Evolutionary conservation across 2,888 invertebrate genomes (phyloP).

Genomic region (Sinodicranocentrus sp.): DNA sequence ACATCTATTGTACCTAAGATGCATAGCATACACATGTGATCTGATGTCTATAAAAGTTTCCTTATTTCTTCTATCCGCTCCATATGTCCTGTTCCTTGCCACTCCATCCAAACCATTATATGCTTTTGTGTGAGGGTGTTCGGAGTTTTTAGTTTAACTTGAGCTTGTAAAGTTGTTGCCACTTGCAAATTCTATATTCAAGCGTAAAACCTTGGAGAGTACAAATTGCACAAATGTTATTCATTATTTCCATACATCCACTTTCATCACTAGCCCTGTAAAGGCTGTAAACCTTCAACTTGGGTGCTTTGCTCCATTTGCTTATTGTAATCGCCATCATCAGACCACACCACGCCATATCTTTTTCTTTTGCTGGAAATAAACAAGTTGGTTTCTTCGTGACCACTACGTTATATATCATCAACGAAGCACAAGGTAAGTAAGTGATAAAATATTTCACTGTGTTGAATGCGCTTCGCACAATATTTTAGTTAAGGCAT

Average conservation of each 20-base stretch:
- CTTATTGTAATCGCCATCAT: background rate
- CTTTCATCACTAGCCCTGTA: background rate
- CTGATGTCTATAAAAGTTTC: too few relatives aligned
- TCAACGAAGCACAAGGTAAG: conserved; percentile 22
- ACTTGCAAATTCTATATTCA: background rate
- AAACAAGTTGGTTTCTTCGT: conserved; percentile 9
- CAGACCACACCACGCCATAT: background rate
- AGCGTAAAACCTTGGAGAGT: background rate
- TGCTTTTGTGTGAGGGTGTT: background rate
- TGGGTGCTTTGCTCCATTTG: background rate
- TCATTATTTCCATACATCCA: background rate
- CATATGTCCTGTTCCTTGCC: background rate
- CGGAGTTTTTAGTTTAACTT: background rate
- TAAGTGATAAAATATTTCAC: conserved; percentile 29
- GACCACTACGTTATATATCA: background rate
- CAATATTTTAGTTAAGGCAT: too few relatives aligned
- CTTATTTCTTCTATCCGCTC: too few relatives aligned
- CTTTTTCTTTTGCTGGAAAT: background rate
- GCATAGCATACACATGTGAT: too few relatives aligned
- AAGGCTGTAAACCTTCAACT: background rate
- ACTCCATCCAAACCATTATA: background rate
- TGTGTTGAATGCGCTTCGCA: too few relatives aligned
- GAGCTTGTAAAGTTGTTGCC: background rate
- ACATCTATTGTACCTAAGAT: too few relatives aligned
- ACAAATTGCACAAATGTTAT: background rate